A percentile compares a stretch with the other conserved stretches of the same genome.
These are phyloP conservation scores for Mormyrus lacerda DNA, from an alignment of 2,113 vertebrate species.

Conservation along the genomic window DNA sequence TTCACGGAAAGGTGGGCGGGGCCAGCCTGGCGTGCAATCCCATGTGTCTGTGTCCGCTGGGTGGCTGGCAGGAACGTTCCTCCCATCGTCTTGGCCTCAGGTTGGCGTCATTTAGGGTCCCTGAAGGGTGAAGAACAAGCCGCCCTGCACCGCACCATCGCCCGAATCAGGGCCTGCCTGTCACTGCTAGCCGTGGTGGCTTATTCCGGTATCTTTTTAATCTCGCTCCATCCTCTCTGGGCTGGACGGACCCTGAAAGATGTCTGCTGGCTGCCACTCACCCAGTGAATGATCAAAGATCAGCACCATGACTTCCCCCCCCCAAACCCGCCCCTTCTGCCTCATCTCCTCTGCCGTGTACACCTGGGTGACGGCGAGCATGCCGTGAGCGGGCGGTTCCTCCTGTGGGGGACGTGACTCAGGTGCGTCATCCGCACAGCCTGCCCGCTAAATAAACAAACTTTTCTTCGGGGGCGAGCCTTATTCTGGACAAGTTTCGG, in stretches of 20 bases:
- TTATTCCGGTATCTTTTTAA: not conserved
- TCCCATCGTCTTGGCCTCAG: not conserved
- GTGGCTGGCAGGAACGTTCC: not conserved
- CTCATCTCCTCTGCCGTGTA: not conserved
- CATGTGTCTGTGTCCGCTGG: not conserved
- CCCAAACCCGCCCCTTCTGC: not conserved
- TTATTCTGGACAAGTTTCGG: not conserved
- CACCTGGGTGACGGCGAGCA: not conserved
- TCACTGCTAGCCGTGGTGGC: not conserved
- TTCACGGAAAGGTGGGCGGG: not conserved
- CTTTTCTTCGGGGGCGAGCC: not conserved
- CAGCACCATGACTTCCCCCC: not conserved
- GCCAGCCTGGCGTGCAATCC: not conserved
- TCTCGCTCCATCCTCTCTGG: not conserved
- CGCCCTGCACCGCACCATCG: not conserved
- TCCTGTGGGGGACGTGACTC: not conserved
- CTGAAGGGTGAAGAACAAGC: not conserved
- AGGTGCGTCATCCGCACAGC: conserved; percentile 1
- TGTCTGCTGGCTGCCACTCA: not conserved
- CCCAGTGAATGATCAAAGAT: not conserved
- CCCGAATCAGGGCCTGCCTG: not conserved
- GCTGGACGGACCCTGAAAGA: not conserved
- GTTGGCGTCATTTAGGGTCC: not conserved
- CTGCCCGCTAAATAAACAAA: conserved; percentile 4
- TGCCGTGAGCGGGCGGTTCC: not conserved